Conservation (phyloP, 1,140 invertebrate species). For the Brachionus sp. region DNA sequence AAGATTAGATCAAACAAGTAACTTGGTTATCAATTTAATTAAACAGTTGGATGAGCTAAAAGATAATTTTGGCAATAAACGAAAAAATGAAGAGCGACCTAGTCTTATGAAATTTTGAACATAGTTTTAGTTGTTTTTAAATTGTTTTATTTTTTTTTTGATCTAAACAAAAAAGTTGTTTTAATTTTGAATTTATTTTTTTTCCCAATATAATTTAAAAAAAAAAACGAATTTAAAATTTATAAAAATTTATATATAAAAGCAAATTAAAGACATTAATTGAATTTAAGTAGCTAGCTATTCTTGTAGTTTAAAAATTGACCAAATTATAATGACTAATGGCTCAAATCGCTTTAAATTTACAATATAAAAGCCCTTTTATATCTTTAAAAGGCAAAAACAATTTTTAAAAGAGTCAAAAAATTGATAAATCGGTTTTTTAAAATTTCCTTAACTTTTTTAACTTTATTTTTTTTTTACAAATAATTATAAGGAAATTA, state of each 20-base stretch:
- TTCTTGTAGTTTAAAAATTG: too few relatives aligned
- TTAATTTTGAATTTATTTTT: neutral
- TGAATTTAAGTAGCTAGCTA: too few relatives aligned
- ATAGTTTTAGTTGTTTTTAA: neutral
- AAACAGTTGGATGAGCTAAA: slow-evolving; percentile 22
- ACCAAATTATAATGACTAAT: too few relatives aligned
- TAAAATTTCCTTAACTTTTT: too few relatives aligned
- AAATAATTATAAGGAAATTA: too few relatives aligned
- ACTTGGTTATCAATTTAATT: slow-evolving; percentile 1
- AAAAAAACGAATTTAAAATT: neutral
- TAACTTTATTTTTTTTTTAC: too few relatives aligned
- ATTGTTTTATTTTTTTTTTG: neutral
- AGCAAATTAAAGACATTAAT: too few relatives aligned
- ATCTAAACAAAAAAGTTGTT: neutral
- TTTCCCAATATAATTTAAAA: neutral
- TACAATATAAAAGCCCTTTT: too few relatives aligned
- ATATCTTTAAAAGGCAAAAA: too few relatives aligned
- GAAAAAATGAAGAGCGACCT: slow-evolving; percentile 40
- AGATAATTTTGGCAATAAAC: neutral
- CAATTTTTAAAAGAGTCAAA: too few relatives aligned
- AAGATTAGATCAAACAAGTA: slow-evolving; percentile 28
- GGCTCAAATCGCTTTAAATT: too few relatives aligned
- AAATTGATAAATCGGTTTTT: too few relatives aligned
- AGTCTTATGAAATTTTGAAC: slow-evolving; percentile 3
- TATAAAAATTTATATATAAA: neutral